Evolutionary conservation across 1,140 invertebrate genomes (phyloP).

Genomic region (Euschistus heros): DNA sequence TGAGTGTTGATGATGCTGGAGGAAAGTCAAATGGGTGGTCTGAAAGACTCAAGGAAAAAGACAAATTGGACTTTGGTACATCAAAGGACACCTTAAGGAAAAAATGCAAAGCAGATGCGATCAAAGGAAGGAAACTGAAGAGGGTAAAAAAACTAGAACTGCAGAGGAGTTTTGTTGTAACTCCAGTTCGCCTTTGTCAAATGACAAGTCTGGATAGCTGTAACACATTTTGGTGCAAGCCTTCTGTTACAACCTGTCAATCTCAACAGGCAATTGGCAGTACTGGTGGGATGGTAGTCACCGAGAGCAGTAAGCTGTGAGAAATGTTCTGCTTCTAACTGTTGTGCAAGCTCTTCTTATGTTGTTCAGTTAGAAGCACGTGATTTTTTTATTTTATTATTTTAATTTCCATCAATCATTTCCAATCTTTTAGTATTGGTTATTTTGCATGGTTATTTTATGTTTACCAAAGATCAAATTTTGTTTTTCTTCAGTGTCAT

Average conservation of each 20-base stretch:
- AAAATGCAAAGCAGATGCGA: slow-evolving; percentile 25
- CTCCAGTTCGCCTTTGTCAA: slow-evolving; percentile 21
- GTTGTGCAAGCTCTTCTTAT: slow-evolving; percentile 25
- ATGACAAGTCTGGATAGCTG: slow-evolving; percentile 3
- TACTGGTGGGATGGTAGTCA: slow-evolving; percentile 7
- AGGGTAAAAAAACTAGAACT: slow-evolving; percentile 27
- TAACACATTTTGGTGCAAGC: slow-evolving; percentile 12
- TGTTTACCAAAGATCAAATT: too few species aligned
- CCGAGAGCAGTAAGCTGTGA: slow-evolving; percentile 32
- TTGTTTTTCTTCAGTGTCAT: too few species aligned
- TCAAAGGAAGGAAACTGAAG: slow-evolving; percentile 25
- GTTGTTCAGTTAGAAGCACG: slow-evolving; percentile 13
- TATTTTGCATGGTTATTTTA: too few species aligned
- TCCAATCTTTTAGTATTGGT: not conserved
- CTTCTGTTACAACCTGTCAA: not conserved
- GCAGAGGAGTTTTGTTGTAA: slow-evolving; percentile 28
- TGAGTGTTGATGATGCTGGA: slow-evolving; percentile 27
- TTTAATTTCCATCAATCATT: not conserved
- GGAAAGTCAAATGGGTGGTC: slow-evolving; percentile 17
- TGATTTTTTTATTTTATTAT: slow-evolving; percentile 10
- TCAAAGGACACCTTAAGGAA: slow-evolving; percentile 23
- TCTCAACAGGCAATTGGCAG: not conserved
- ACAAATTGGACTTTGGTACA: slow-evolving; percentile 21
- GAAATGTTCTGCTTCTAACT: slow-evolving; percentile 30
- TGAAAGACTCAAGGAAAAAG: slow-evolving; percentile 21